These are phyloP conservation scores for Actinostola sp. DNA, from an alignment of 92 coral and sea anemone species.

Conservation along the genomic window DNA sequence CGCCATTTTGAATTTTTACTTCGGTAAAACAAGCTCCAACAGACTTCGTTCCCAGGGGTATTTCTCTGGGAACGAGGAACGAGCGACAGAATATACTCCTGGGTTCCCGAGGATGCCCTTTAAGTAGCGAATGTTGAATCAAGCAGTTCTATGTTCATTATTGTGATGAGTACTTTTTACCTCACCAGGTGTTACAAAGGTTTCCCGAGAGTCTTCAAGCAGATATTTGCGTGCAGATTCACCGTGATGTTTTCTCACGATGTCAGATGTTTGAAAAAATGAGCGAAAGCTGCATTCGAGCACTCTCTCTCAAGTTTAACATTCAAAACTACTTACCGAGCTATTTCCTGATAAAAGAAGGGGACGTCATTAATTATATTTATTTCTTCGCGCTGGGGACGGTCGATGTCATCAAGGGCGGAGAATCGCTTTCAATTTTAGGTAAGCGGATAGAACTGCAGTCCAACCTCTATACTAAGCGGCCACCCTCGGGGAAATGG, in stretches of 20 bases:
- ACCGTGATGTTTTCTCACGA: constrained; percentile 62
- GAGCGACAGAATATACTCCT: too few species aligned
- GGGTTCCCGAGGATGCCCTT: too few species aligned
- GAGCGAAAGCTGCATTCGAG: constrained; percentile 76
- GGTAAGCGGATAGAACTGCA: constrained; percentile 34
- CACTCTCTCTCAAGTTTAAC: constrained; percentile 75
- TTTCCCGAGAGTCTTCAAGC: constrained; percentile 95
- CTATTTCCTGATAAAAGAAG: constrained; percentile 79
- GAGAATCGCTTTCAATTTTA: constrained; percentile 59
- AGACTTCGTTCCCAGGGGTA: too few species aligned
- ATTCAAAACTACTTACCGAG: constrained; percentile 71
- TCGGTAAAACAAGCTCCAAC: too few species aligned
- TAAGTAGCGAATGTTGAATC: too few species aligned
- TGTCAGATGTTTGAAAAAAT: constrained; percentile 65
- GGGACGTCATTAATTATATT: constrained; percentile 79
- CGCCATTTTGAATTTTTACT: too few species aligned
- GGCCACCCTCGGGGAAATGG: too few species aligned
- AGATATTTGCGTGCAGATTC: constrained; percentile 87
- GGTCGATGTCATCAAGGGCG: constrained; percentile 72
- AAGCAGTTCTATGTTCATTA: too few species aligned
- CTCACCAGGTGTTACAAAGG: constrained; percentile 73
- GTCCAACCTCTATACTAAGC: background rate
- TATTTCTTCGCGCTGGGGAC: constrained; percentile 87
- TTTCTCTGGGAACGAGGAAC: too few species aligned
- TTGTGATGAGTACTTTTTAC: too few species aligned